Conservation (phyloP, 2,113 vertebrate species). For the Axis porcinus region DNA sequence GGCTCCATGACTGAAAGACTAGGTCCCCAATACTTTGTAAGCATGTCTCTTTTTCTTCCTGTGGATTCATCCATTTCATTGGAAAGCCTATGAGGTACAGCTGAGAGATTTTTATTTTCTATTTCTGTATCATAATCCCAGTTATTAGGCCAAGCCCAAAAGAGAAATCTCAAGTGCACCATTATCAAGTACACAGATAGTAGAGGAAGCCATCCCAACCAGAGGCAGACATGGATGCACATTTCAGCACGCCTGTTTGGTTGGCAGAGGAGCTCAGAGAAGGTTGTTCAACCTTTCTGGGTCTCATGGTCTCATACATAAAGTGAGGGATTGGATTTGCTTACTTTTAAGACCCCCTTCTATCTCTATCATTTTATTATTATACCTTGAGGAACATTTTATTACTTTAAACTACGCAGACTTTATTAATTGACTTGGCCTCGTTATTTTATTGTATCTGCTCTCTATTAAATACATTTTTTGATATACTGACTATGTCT, state of each 20-base stretch:
- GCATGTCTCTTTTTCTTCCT: not conserved
- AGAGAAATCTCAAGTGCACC: not conserved
- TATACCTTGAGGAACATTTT: not conserved
- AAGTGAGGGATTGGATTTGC: not conserved
- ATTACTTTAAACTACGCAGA: not conserved
- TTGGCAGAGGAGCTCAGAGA: not conserved
- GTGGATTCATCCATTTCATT: not conserved
- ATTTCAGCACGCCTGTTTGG: not conserved
- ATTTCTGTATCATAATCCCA: not conserved
- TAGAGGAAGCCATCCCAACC: not conserved
- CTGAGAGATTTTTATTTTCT: not conserved
- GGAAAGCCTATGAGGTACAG: not conserved
- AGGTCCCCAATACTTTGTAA: not conserved
- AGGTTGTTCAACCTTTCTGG: not conserved
- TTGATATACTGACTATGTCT: not conserved
- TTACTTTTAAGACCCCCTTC: not conserved
- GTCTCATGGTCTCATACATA: not conserved
- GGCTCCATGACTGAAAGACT: not conserved
- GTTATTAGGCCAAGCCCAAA: not conserved
- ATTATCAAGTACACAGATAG: not conserved
- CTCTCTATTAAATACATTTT: constrained; percentile 4
- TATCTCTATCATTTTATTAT: not conserved
- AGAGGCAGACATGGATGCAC: not conserved
- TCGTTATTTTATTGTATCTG: constrained; percentile 29
- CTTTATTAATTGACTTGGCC: constrained; percentile 40